Evolutionary conservation across 2,888 invertebrate species (phyloP), one percentile per base, ranked within the genome.

Genomic region (Caenorhabditis drosophilae): DNA sequence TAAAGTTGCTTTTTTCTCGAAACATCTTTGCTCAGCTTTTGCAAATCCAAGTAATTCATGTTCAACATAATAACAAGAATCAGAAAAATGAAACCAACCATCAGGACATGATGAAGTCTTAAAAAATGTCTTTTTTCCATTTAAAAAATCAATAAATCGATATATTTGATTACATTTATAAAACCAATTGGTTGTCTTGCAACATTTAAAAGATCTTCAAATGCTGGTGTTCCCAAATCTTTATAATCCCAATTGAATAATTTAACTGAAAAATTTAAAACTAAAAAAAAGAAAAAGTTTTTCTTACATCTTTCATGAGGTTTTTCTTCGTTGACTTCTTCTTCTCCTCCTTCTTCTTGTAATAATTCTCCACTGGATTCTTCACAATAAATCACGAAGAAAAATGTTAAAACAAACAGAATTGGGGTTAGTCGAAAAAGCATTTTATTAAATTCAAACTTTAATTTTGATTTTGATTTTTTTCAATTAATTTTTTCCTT

Each of bases 61-160:
- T 22, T 71, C 68, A 38, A 59, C 47, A 35, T 40, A 68, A 49
- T 69, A 72, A 51, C 72, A 72, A 11, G 72, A 72, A 15, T 67
- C 63, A 16, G 60, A 49, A 45, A 60, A 69, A 2, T 48, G 53
- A 16, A 55, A 11, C 72, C 72, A 72, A 18, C 67, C 67, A 47
- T 72, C 58, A 7, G 59, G 55, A 35, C 72, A 69, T 7, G 45
- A 16, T 12, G 49, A 56, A 20, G 60, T 22, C 45, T 63, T 50
- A 27, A 40, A 40, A n/a, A n/a, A n/a, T n/a, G n/a, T n/a, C n/a
- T n/a, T n/a, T n/a, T n/a, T n/a, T n/a, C n/a, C n/a, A 40, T 20
- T 20, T 20, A 40, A 18, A 7, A 16, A 16, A 40, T n/a, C n/a
- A n/a, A n/a, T n/a, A n/a, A n/a, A n/a, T n/a, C n/a, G n/a, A n/a